Conservation (phyloP, 2,888 invertebrate genomes). For the Pollenia angustigena region DNA sequence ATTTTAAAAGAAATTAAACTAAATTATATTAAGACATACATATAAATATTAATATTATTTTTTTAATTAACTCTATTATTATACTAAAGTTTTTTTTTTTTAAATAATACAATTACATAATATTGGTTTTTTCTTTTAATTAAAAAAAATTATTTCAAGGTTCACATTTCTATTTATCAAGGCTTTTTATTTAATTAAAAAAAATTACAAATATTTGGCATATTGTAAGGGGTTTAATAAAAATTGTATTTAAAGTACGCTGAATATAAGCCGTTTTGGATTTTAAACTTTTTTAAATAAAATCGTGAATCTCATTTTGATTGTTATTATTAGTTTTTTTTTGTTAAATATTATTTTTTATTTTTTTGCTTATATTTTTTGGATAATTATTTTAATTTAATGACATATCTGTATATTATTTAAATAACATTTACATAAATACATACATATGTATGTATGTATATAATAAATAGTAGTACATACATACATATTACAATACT, state of each 20-base stretch:
- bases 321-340: neutral
- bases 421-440: constrained; percentile 78
- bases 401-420: constrained; percentile 22
- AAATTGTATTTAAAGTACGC: neutral
- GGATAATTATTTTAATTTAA: constrained; percentile 18
- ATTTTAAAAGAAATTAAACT: too few relatives aligned
- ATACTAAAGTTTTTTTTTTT: constrained; percentile 8
- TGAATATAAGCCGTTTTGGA: neutral
- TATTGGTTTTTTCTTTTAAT: neutral
- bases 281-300: constrained; percentile 3
- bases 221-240: constrained; percentile 8
- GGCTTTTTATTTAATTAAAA: neutral
- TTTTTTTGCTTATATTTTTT: neutral
- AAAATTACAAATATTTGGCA: constrained; percentile 14
- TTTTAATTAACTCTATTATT: neutral
- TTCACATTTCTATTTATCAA: constrained; percentile 5
- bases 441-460: constrained; percentile 69
- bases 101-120: neutral
- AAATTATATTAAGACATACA: too few relatives aligned
- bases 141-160: neutral
- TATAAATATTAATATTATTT: too few relatives aligned
- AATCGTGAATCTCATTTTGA: neutral
- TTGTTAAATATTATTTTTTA: neutral
- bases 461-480: constrained; percentile 44
- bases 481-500: constrained; percentile 25